Base-by-base conservation (phyloP, 2,797 vertebrate genomes). In the Halcyon leucocephala region DNA sequence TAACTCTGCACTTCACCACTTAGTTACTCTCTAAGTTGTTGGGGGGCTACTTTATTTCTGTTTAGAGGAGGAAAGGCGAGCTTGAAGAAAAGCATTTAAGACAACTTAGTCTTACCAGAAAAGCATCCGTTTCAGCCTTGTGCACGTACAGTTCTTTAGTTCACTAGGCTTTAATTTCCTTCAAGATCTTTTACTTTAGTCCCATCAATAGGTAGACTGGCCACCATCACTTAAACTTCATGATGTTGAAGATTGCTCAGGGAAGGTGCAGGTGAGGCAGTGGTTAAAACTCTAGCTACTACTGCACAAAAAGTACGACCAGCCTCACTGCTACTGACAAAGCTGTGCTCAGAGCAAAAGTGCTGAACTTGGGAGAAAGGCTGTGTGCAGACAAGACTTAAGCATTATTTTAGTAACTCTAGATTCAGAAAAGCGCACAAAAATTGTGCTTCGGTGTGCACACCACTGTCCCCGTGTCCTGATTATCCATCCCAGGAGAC, bases 61-160 rank as follows among this genome's bases (percentile, higher is more conserved):
- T 39, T 70, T 12, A 44, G 11, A 58, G 41, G 2, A 80, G 35
- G 62, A 83, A 71, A 91, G 6, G 42, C 33, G 61, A 95, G 84
- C 57, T 93, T 90, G 81, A 89, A 74, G 74, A 94, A 93, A 89
- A 97, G 86, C 44, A 72, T 91, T 97, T 92, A 93, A 89, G 44
- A 82, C 51, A 77, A 37, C 52, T 86, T 37, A 70, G 41, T 64
- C 82, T 84, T 66, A 76, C 14, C 31, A 29, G 1, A 62, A 90
- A 78, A 77, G 52, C 6, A 54, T 55, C 24, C 33, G 26, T 44
- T 96, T 73, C 67, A 81, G 72, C 26, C 74, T 86, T 20, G 4
- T 39, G 21, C 54, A 31, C 66, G 84, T 71, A 82, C 41, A 92
- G 49, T 55, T 81, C 49, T 39, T 89, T 4, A 0, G 24, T 24